Conservation (phyloP, 2,888 invertebrate species). For the Malthinus seriepunctatus region DNA sequence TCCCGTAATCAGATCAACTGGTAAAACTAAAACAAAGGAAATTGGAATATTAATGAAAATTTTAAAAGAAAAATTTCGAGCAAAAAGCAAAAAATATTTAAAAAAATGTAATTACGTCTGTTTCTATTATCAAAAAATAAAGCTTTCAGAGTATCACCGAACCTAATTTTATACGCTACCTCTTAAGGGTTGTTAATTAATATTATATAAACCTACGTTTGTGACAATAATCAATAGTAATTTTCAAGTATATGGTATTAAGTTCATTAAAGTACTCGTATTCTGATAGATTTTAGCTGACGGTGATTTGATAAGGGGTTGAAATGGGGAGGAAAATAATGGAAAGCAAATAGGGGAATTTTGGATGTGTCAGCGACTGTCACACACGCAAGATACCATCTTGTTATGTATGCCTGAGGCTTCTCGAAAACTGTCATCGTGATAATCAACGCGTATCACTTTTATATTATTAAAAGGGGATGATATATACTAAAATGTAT, state of each 20-base stretch:
- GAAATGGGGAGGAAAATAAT: conserved; percentile 34
- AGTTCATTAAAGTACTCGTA: conserved; percentile 24
- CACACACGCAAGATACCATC: conserved; percentile 41
- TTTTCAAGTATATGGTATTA: conserved; percentile 13
- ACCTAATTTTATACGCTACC: too few species aligned
- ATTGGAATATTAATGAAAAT: too few species aligned
- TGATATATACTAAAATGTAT: conserved; percentile 30
- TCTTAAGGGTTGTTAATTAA: conserved; percentile 16
- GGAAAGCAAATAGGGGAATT: conserved; percentile 36
- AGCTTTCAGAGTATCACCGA: too few species aligned
- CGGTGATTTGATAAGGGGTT: conserved; percentile 24
- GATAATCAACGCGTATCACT: conserved; percentile 38
- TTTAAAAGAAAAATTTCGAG: too few species aligned
- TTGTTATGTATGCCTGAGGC: conserved; percentile 36
- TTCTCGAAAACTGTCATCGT: conserved; percentile 34
- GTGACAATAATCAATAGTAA: conserved; percentile 21
- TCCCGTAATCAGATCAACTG: too few species aligned
- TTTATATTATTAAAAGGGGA: conserved; percentile 34
- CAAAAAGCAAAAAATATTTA: too few species aligned
- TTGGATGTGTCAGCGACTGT: conserved; percentile 42
- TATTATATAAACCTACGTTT: conserved; percentile 19
- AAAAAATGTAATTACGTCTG: too few species aligned
- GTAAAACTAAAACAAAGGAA: too few species aligned
- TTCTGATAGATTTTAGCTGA: conserved; percentile 30
- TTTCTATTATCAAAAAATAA: too few species aligned